Conservation (phyloP, 2,888 invertebrate genomes). For the Troides aeacus region DNA sequence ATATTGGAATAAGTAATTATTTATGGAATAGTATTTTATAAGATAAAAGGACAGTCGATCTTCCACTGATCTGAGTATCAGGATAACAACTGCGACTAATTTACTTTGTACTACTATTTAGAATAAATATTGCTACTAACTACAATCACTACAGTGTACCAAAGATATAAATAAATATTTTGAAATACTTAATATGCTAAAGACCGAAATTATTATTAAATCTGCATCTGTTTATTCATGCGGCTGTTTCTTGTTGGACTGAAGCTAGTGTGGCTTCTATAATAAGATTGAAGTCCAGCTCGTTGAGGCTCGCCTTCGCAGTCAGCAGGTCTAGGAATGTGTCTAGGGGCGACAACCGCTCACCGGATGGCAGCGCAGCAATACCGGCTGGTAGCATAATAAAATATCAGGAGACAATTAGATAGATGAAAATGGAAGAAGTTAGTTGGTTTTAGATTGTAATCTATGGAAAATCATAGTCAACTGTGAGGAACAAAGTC, state of each 20-base stretch:
- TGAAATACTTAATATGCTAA: not conserved
- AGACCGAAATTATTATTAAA: not conserved
- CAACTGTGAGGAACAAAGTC: too few relatives aligned
- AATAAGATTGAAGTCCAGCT: constrained; percentile 90
- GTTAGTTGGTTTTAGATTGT: too few relatives aligned
- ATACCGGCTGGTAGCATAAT: constrained; percentile 71
- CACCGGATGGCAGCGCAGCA: constrained; percentile 85
- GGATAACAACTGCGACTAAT: too few relatives aligned
- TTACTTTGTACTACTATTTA: too few relatives aligned
- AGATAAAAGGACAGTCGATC: too few relatives aligned
- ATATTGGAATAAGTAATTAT: too few relatives aligned
- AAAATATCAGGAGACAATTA: too few relatives aligned
- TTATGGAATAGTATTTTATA: too few relatives aligned
- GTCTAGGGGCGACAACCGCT: constrained; percentile 88
- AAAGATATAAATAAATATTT: not conserved
- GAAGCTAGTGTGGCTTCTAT: constrained; percentile 89
- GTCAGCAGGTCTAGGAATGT: constrained; percentile 91
- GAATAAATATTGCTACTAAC: not conserved
- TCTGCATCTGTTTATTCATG: constrained; percentile 32
- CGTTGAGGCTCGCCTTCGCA: constrained; percentile 91
- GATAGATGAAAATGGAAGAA: too few relatives aligned
- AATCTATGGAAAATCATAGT: too few relatives aligned
- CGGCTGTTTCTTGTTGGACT: constrained; percentile 55
- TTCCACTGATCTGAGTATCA: too few relatives aligned
- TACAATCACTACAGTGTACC: not conserved